Percentiles rank a stretch among this genome's conserved stretches.
phyloP scores from a whole-genome alignment of 2,797 vertebrate genomes.

The Siniperca obscura region DNA sequence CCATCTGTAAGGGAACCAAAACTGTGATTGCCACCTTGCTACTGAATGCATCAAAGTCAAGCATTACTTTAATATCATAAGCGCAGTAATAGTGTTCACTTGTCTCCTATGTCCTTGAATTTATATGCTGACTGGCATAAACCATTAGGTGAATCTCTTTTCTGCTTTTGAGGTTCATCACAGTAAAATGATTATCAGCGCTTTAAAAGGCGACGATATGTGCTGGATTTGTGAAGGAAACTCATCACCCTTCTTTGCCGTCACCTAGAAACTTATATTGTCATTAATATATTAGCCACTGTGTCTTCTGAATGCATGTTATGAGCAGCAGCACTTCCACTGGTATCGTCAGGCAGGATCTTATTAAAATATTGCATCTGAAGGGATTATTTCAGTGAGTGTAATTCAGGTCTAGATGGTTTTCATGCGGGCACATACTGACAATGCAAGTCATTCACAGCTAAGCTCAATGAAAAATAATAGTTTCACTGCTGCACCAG shows the following conservation, averaged over 20 bases:
- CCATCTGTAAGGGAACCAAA: background rate
- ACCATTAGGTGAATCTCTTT: slow-evolving; percentile 14
- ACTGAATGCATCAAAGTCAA: background rate
- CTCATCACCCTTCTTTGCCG: background rate
- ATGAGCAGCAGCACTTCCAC: slow-evolving; percentile 6
- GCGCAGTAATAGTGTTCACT: background rate
- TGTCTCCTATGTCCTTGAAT: background rate
- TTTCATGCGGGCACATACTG: slow-evolving; percentile 14
- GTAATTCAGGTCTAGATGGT: background rate
- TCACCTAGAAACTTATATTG: slow-evolving; percentile 1
- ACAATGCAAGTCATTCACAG: slow-evolving; percentile 44
- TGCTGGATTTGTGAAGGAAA: slow-evolving; percentile 11
- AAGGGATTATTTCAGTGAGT: slow-evolving; percentile 32
- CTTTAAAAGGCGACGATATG: background rate
- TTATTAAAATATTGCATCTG: slow-evolving; percentile 29
- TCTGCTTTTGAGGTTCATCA: slow-evolving; percentile 26
- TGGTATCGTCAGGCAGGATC: background rate
- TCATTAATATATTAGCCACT: slow-evolving; percentile 1
- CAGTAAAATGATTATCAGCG: background rate
- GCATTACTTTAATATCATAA: background rate
- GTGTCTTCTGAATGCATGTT: slow-evolving; percentile 5
- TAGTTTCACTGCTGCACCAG: slow-evolving; percentile 8
- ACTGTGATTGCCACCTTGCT: background rate
- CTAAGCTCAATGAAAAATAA: slow-evolving; percentile 31
- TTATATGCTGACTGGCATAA: background rate